Evolutionary conservation across 1,140 invertebrate species (phyloP).

Genomic region (Sycobia sp.): DNA sequence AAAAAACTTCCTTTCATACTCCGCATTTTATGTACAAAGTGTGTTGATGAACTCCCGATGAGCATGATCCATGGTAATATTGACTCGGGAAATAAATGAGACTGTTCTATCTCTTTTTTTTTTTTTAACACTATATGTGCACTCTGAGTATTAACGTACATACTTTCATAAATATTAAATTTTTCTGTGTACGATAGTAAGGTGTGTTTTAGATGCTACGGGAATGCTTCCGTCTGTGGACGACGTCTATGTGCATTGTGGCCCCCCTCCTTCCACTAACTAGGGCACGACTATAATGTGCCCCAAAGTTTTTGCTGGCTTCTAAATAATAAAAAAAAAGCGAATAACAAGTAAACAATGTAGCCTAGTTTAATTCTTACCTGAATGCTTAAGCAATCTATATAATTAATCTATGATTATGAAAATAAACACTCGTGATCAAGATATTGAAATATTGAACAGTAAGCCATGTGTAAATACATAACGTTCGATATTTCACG

Average conservation of each 20-base stretch:
- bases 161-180: constrained; percentile 32
- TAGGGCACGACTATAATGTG: constrained; percentile 50
- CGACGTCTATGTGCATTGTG: constrained; percentile 57
- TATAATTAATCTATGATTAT: neutral
- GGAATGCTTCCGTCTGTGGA: constrained; percentile 57
- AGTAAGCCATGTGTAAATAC: neutral
- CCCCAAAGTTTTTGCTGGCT: constrained; percentile 51
- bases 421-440: constrained; percentile 1
- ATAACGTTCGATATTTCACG: constrained; percentile 19
- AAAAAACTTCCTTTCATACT: too few species aligned
- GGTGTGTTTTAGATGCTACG: constrained; percentile 57
- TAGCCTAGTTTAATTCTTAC: neutral
- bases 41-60: too few species aligned
- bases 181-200: constrained; percentile 54
- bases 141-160: constrained; percentile 34
- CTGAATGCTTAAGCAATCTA: neutral
- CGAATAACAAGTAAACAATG: neutral
- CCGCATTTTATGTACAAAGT: too few species aligned
- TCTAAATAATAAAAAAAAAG: constrained; percentile 28
- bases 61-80: too few species aligned
- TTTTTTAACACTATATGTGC: neutral
- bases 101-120: neutral
- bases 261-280: constrained; percentile 50
- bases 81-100: too few species aligned
- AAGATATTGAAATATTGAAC: constrained; percentile 5